Evolutionary conservation across 2,888 invertebrate genomes (phyloP), one percentile per base, ranked within the genome.

Genomic region (Macroteleia sp.): DNA sequence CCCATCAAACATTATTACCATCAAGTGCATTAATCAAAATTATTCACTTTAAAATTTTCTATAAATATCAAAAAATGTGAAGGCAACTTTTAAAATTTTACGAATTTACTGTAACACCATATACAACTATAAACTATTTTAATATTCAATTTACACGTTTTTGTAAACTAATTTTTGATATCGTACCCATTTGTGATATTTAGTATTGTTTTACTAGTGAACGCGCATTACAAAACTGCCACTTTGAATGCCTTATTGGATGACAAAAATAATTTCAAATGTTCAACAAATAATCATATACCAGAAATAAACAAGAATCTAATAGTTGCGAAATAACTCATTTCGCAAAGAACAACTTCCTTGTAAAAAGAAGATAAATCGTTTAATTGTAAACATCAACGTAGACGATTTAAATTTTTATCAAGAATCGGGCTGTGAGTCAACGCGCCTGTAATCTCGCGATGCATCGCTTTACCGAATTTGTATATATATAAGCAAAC

Each of bases 401-500:
- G 14, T 3, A 10, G 20, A 22, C 32, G 54, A 46, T 6, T 32
- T 16, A 39, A 46, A 44, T 54, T 36, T 16, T 28, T 30, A n/a
- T 59, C 42, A 41, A 61, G 54, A 56, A 73, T 69, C 44, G 62
- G 75, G 69, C 69, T 79, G 75, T 79, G 79, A 79, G 34, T 64
- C 41, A 57, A 75, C 50, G 71, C 64, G 71, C 69, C 48, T 62
- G 54, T 46, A 42, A 67, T 48, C 61, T 64, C 62, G 50, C 67
- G 74, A 61, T 25, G 17, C 52, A 41, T 32, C 46, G 50, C 64
- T 30, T 54, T 59, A 54, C 61, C 61, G 62, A 78, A 62, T 77
- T 77, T 81, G 81, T 83, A 81, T 67, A 76, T 79, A 79, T 59
- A 67, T 61, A 78, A 56, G 59, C 64, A 56, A 12, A 73, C 62